Evolutionary conservation across 2,113 vertebrate genomes (phyloP).

Genomic region (Nansenia antarctica): DNA sequence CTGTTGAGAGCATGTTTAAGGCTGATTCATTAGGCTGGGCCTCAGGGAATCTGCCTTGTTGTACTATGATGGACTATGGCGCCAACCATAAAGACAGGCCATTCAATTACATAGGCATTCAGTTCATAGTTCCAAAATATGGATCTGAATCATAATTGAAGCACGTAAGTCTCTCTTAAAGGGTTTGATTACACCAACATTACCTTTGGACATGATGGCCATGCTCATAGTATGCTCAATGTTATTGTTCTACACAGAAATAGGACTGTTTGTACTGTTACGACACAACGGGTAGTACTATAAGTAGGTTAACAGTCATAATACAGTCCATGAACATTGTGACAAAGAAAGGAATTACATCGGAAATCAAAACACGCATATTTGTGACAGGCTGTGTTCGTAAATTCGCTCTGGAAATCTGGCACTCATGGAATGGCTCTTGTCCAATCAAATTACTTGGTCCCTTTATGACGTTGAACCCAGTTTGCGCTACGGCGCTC

Average conservation of each 20-base stretch:
- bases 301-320: not conserved
- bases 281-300: not conserved
- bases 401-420: no score
- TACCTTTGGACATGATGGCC: not conserved
- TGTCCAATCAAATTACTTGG: no score
- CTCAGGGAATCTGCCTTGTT: not conserved
- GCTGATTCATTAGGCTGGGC: not conserved
- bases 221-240: no score
- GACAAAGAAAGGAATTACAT: not conserved
- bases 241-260: not conserved
- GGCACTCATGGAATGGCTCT: no score
- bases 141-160: not conserved
- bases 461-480: no score
- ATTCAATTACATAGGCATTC: not conserved
- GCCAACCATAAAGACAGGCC: not conserved
- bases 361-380: conserved; percentile 21
- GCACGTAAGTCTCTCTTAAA: not conserved
- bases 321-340: not conserved
- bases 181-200: not conserved
- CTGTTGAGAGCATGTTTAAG: not conserved
- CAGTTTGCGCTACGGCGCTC: no score
- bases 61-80: not conserved
- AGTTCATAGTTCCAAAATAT: no score
- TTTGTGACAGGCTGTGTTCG: not conserved
- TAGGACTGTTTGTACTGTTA: not conserved